Percentiles rank a stretch among this genome's conserved stretches.
Evolutionary conservation across 1,140 invertebrate genomes (phyloP).

Genomic region (Brachionus plicatilis): DNA sequence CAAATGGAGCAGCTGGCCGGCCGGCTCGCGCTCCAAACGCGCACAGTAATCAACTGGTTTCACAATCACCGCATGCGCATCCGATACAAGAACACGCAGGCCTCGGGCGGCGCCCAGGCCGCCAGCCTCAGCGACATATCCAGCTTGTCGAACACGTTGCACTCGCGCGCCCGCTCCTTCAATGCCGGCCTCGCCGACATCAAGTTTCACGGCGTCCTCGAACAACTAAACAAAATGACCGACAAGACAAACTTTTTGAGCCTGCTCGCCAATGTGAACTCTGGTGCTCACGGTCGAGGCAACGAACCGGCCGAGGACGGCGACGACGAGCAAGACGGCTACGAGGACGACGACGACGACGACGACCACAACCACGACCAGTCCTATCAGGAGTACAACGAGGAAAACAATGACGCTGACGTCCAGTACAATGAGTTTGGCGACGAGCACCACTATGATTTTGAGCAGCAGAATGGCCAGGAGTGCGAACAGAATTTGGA

Average conservation of each 20-base stretch:
- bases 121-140: conserved; percentile 24
- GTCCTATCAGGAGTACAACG: not conserved
- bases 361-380: not conserved
- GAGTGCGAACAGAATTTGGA: not conserved
- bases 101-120: not conserved
- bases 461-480: not conserved
- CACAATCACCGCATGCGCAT: conserved; percentile 88
- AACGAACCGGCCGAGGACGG: not conserved
- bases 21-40: conserved; percentile 81
- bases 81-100: conserved; percentile 23
- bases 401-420: not conserved
- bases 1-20: conserved; percentile 85
- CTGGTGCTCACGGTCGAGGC: not conserved
- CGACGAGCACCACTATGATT: not conserved
- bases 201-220: not conserved
- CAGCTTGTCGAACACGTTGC: conserved; percentile 4
- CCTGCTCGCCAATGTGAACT: not conserved
- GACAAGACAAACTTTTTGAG: not conserved
- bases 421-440: not conserved
- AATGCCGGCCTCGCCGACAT: not conserved
- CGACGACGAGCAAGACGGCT: not conserved
- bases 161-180: not conserved
- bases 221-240: conserved; percentile 1
- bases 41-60: conserved; percentile 95
- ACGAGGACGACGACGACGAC: conserved; percentile 17